A percentile compares a stretch with the other conserved stretches of the same genome.
phyloP scores from a whole-genome alignment of 2,797 vertebrate genomes.

The Mormyrops attenuatus region DNA sequence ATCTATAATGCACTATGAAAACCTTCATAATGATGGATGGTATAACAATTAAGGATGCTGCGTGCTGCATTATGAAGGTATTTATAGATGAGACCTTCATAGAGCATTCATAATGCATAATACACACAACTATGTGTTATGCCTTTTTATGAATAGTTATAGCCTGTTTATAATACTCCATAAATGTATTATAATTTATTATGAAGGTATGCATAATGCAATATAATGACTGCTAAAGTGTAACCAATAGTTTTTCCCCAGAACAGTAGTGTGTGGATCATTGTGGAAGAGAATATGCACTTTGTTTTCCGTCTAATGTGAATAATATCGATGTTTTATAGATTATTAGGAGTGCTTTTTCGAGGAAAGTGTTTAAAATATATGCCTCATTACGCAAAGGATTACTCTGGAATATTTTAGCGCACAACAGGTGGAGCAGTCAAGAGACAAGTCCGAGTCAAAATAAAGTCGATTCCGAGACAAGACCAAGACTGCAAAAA shows the following conservation, averaged over 20 bases:
- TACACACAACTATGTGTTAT: not conserved
- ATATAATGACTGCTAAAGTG: not conserved
- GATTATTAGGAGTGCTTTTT: not conserved
- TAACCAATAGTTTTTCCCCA: not conserved
- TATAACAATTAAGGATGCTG: not conserved
- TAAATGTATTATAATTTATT: not conserved
- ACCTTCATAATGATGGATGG: not conserved
- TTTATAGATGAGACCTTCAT: not conserved
- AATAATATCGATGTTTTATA: not conserved
- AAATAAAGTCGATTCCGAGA: not conserved
- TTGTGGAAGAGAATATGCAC: not conserved
- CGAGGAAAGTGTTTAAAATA: not conserved
- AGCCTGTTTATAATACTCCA: not conserved
- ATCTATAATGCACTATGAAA: not conserved
- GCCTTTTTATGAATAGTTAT: not conserved
- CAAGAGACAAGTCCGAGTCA: no score
- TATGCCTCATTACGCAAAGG: no score
- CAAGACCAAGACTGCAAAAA: not conserved
- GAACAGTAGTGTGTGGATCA: not conserved
- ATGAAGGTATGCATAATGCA: not conserved
- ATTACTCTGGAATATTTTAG: no score
- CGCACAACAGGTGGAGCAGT: no score
- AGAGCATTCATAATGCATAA: not conserved
- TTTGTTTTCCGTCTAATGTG: not conserved
- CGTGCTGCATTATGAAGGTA: not conserved